Evolutionary conservation across 2,888 invertebrate genomes (phyloP).

Genomic region (Lingula anatina): DNA sequence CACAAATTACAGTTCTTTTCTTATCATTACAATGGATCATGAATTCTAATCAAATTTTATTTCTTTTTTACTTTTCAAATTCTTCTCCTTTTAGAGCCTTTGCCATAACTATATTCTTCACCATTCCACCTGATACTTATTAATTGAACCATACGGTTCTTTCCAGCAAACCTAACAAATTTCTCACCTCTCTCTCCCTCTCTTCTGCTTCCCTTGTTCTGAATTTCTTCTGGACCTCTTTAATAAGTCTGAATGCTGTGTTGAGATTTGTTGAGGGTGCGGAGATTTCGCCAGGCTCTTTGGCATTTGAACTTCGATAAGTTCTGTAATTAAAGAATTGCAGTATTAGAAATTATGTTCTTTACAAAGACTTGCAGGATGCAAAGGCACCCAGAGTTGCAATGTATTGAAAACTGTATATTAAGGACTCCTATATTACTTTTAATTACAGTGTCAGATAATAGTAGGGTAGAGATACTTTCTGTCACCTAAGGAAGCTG

Average conservation of each 20-base stretch:
- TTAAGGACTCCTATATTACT: background rate
- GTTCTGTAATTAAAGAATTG: constrained; percentile 57
- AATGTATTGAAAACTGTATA: background rate
- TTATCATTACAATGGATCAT: too few species aligned
- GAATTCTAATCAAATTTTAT: too few species aligned
- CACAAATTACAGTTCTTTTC: too few species aligned
- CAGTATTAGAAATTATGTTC: too few species aligned
- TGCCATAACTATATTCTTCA: too few species aligned
- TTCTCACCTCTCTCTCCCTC: constrained; percentile 81
- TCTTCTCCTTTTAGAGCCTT: too few species aligned
- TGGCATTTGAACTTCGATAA: constrained; percentile 93
- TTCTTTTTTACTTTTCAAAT: too few species aligned
- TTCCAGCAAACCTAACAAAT: too few species aligned
- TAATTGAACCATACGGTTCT: too few species aligned
- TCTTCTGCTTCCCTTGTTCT: constrained; percentile 98
- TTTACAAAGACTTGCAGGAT: too few species aligned
- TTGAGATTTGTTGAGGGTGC: constrained; percentile 93
- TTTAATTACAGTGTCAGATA: background rate
- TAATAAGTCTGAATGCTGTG: constrained; percentile 94
- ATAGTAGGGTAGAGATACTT: background rate
- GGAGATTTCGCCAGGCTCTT: constrained; percentile 94
- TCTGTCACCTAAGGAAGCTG: background rate
- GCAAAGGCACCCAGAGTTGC: too few species aligned
- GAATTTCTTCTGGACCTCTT: constrained; percentile 98
- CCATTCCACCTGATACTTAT: too few species aligned